Percentiles rank a stretch among this genome's conserved stretches.
Evolutionary conservation across 2,797 vertebrate species (phyloP).

Genomic region (Lates japonicus): DNA sequence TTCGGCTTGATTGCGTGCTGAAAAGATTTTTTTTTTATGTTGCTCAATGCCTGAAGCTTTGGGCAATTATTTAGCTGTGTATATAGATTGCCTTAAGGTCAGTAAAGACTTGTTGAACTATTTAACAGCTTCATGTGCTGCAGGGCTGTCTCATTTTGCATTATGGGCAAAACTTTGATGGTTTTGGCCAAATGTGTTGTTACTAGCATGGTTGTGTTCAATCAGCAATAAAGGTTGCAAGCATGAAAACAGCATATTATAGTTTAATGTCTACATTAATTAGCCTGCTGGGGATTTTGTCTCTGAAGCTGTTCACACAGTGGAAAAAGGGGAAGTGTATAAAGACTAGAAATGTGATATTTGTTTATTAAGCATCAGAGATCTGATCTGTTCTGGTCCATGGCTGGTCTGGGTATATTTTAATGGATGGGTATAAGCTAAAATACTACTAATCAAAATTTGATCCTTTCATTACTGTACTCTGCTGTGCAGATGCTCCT

Average conservation of each 20-base stretch:
- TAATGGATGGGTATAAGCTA: neutral
- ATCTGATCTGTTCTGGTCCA: neutral
- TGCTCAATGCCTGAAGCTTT: slow-evolving; percentile 32
- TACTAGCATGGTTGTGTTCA: slow-evolving; percentile 8
- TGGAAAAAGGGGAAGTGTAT: neutral
- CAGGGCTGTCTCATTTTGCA: slow-evolving; percentile 1
- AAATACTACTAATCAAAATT: neutral
- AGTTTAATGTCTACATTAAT: slow-evolving; percentile 20
- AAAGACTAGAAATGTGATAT: neutral
- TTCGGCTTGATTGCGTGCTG: slow-evolving; percentile 4
- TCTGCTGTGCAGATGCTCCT: neutral
- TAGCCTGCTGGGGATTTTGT: slow-evolving; percentile 7
- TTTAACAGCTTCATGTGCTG: slow-evolving; percentile 45
- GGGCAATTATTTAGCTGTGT: slow-evolving; percentile 39
- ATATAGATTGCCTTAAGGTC: slow-evolving; percentile 42
- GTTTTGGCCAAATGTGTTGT: slow-evolving; percentile 40
- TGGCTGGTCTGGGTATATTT: neutral
- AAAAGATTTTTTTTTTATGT: neutral
- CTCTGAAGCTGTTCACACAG: slow-evolving; percentile 4
- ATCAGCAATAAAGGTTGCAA: neutral
- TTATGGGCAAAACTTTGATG: slow-evolving; percentile 10
- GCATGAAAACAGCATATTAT: neutral
- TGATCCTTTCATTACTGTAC: neutral
- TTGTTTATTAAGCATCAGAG: neutral
- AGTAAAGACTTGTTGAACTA: slow-evolving; percentile 48